A percentile compares a stretch with the other conserved stretches of the same genome.
phyloP scores from a whole-genome alignment of 2,797 vertebrate species.

The Lophotriccus pileatus region DNA sequence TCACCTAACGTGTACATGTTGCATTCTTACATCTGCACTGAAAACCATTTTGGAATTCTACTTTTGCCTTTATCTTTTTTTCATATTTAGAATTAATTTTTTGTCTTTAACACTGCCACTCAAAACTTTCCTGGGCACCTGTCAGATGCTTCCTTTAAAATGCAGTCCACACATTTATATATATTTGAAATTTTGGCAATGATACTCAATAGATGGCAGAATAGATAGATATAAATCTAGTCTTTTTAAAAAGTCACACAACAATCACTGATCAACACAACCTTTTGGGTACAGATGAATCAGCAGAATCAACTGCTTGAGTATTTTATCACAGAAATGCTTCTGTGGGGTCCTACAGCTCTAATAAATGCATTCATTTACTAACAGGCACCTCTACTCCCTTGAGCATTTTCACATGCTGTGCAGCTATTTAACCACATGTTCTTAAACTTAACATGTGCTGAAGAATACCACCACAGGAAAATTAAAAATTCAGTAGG shows the following conservation, averaged over 20 bases:
- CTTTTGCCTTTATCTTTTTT: background rate
- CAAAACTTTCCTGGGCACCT: background rate
- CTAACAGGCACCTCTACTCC: slow-evolving; percentile 27
- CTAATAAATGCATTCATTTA: slow-evolving; percentile 58
- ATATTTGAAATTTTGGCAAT: background rate
- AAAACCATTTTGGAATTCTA: background rate
- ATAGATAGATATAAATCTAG: slow-evolving; percentile 10
- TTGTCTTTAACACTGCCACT: background rate
- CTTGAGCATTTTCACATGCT: background rate
- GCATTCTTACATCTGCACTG: background rate
- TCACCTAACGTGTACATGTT: background rate
- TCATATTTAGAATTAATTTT: background rate
- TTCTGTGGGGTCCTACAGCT: background rate
- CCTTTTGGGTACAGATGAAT: slow-evolving; percentile 48
- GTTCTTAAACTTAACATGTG: background rate
- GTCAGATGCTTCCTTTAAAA: background rate
- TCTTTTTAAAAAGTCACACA: slow-evolving; percentile 21
- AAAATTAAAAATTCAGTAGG: slow-evolving; percentile 62
- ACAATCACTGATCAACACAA: slow-evolving; percentile 47
- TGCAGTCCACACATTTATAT: background rate
- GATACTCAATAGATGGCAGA: background rate
- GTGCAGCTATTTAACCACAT: slow-evolving; percentile 8
- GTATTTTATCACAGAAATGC: slow-evolving; percentile 29
- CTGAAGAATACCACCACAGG: slow-evolving; percentile 41
- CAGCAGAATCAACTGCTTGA: slow-evolving; percentile 4